Conservation (phyloP, 2,888 invertebrate species). For the Oscheius sp. region DNA sequence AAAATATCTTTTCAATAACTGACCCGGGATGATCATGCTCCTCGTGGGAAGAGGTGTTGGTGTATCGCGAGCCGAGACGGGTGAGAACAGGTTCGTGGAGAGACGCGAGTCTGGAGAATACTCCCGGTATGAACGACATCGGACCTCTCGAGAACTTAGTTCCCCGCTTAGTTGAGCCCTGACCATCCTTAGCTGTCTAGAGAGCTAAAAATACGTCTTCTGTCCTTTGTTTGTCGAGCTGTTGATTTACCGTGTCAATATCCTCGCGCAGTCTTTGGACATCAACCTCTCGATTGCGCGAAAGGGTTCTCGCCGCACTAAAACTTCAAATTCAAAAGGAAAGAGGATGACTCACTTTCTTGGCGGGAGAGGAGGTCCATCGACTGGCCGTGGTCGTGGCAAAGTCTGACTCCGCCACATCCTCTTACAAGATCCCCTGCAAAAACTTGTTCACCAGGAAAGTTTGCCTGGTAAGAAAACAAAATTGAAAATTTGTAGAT, state of each 20-base stretch:
- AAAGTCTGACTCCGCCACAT: slow-evolving; percentile 36
- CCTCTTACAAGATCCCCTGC: not conserved
- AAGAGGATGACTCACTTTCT: not conserved
- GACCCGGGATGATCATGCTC: too few species aligned
- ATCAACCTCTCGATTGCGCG: slow-evolving; percentile 39
- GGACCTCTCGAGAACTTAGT: slow-evolving; percentile 6
- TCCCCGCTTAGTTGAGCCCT: slow-evolving; percentile 48
- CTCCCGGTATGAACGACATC: slow-evolving; percentile 3
- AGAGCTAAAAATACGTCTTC: slow-evolving; percentile 40
- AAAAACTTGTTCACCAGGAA: too few species aligned
- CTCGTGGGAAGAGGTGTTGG: slow-evolving; percentile 46
- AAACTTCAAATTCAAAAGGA: not conserved
- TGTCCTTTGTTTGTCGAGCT: not conserved
- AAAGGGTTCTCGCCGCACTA: slow-evolving; percentile 16
- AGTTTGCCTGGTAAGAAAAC: too few species aligned
- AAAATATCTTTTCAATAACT: too few species aligned
- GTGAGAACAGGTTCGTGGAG: slow-evolving; percentile 50
- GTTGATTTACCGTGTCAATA: slow-evolving; percentile 49
- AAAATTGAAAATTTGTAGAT: too few species aligned
- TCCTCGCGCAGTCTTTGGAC: slow-evolving; percentile 46
- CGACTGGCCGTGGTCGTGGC: slow-evolving; percentile 21
- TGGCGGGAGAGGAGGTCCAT: slow-evolving; percentile 19
- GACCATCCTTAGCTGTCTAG: slow-evolving; percentile 49
- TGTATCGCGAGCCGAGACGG: slow-evolving; percentile 41
- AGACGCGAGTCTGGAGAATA: slow-evolving; percentile 51